Evolutionary conservation across 2,888 invertebrate genomes (phyloP).

Genomic region (Acanthosepion pharaonis): DNA sequence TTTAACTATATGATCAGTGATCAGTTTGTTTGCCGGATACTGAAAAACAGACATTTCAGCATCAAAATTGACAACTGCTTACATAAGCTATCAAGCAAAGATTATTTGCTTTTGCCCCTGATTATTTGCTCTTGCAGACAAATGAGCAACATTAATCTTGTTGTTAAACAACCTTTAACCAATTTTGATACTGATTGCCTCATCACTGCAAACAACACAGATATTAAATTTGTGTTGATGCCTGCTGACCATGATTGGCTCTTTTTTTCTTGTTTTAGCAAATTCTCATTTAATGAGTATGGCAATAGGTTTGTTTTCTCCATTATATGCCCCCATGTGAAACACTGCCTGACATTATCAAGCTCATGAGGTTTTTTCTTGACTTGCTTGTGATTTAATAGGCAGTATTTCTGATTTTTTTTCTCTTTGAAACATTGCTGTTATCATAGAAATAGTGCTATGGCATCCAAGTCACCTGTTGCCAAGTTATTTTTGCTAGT

Average conservation of each 20-base stretch:
- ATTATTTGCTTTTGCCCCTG: background rate
- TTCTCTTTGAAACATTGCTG: background rate
- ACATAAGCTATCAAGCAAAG: background rate
- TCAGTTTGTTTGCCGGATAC: no score
- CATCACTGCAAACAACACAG: background rate
- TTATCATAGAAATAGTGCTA: background rate
- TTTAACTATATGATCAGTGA: no score
- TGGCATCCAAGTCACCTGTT: slow-evolving; percentile 5
- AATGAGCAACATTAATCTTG: background rate
- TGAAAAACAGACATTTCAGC: no score
- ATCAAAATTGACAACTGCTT: background rate
- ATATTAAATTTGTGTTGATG: background rate
- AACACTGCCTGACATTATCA: no score
- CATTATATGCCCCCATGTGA: no score
- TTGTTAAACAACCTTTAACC: background rate
- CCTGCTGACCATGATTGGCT: slow-evolving; percentile 38
- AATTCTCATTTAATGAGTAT: no score
- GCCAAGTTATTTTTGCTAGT: slow-evolving; percentile 33
- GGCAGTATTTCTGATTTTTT: no score
- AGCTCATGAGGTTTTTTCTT: no score
- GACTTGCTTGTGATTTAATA: no score
- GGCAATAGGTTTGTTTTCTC: no score
- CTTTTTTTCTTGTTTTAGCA: background rate
- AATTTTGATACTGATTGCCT: slow-evolving; percentile 15
- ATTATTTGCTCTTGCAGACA: background rate